These are phyloP conservation scores for Columbina picui DNA, from an alignment of 2,113 vertebrate genomes.

Conservation along the genomic window DNA sequence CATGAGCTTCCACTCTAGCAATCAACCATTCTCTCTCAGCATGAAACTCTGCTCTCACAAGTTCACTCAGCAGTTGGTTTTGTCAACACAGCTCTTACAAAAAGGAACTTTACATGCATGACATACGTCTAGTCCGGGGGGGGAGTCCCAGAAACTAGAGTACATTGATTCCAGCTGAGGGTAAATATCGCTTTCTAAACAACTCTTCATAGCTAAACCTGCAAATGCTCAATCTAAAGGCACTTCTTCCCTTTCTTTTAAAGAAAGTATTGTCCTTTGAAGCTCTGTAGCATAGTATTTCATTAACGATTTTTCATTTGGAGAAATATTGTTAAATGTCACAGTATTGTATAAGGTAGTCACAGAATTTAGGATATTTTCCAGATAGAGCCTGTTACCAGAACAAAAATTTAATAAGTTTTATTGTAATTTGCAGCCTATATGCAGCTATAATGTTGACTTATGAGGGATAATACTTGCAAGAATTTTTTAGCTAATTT, in stretches of 20 bases:
- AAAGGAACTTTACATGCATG: conserved; percentile 59
- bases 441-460: not conserved
- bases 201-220: not conserved
- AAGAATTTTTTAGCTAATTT: not conserved
- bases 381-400: not conserved
- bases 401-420: not conserved
- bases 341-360: not conserved
- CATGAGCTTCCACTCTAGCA: conserved; percentile 35
- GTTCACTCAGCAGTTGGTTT: conserved; percentile 74
- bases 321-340: not conserved
- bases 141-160: conserved; percentile 17
- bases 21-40: conserved; percentile 69
- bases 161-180: conserved; percentile 26
- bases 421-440: not conserved
- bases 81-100: conserved; percentile 72
- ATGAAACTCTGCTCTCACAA: conserved; percentile 58
- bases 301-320: not conserved
- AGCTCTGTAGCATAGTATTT: not conserved
- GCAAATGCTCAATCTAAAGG: not conserved
- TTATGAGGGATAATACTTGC: not conserved
- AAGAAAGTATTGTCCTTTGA: not conserved
- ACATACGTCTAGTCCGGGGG: conserved; percentile 47
- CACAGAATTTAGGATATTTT: not conserved
- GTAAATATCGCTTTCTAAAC: not conserved
- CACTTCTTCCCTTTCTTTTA: not conserved